These are phyloP conservation scores for Stegophylla sp. DNA, from an alignment of 2,888 invertebrate genomes.

Conservation along the genomic window DNA sequence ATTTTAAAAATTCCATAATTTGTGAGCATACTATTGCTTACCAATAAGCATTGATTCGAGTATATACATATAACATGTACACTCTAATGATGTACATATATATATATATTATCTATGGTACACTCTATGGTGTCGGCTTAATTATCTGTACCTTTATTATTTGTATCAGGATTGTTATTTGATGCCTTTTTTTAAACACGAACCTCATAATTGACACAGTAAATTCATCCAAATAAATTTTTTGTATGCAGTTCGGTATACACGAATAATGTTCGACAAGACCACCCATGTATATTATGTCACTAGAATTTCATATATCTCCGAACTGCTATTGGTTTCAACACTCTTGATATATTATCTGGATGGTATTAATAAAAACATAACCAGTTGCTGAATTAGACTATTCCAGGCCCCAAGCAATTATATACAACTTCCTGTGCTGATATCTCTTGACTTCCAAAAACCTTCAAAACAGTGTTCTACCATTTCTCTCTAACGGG, in stretches of 20 bases:
- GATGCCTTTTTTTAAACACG: background rate
- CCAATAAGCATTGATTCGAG: background rate
- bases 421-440: slow-evolving; percentile 61
- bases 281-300: slow-evolving; percentile 61
- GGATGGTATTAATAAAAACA: slow-evolving; percentile 61
- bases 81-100: too few relatives aligned
- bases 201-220: slow-evolving; percentile 60
- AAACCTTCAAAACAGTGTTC: slow-evolving; percentile 33
- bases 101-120: too few relatives aligned
- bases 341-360: slow-evolving; percentile 60
- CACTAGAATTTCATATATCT: slow-evolving; percentile 26
- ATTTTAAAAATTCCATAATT: slow-evolving; percentile 41
- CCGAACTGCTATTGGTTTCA: slow-evolving; percentile 15
- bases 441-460: slow-evolving; percentile 60
- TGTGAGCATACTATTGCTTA: background rate
- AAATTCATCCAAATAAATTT: slow-evolving; percentile 63
- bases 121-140: background rate
- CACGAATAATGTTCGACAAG: slow-evolving; percentile 63
- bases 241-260: slow-evolving; percentile 62
- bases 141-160: background rate
- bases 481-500: background rate
- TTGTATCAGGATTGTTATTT: background rate
- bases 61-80: background rate
- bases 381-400: slow-evolving; percentile 35
- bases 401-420: slow-evolving; percentile 54